Evolutionary conservation across 2,888 invertebrate genomes (phyloP), one percentile per base, ranked within the genome.

Genomic region (Muscina levida): DNA sequence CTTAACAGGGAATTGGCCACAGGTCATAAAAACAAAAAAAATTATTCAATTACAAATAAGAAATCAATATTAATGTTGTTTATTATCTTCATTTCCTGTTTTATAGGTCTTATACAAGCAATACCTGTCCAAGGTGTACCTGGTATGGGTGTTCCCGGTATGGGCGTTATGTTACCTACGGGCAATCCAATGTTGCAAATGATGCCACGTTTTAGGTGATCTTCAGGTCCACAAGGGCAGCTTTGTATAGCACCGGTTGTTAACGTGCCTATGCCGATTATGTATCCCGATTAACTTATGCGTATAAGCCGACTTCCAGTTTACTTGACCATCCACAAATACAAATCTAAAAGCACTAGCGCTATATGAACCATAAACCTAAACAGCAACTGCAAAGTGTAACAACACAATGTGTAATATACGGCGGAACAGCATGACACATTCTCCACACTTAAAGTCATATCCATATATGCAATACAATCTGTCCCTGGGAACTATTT

Each of bases 121-220:
- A 87, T 88, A 72, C 88, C 86, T 1, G 56, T 68, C 0, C 57
- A 86, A 26, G 87, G 86, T 1, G 84, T 86, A 6, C 84, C 84
- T n/a, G 88, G 88, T 57, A 86, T 90, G 0, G 89, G 88, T 72
- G 85, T 86, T 84, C 90, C 89, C 26, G 90, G 90, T 82, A 89
- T 91, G 91, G 89, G 90, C 87, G 91, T 92, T 73, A 91, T 93
- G 91, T 88, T 92, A 89, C 90, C 89, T 37, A 88, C 88, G 5
- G 90, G 90, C 37, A 90, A 89, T 82, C 90, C 89, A 24, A 91
- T 93, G 92, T 87, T 92, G 87, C 92, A 92, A 86, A 91, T 93
- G 92, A 95, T 96, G 95, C 96, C 96, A 85, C 94, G 96, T 91
- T 96, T 93, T 93, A 95, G 96, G 93, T 96, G 96, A 95, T 94